These are phyloP conservation scores for Irena cyanogastra DNA, from an alignment of 2,113 vertebrate species.

Conservation along the genomic window DNA sequence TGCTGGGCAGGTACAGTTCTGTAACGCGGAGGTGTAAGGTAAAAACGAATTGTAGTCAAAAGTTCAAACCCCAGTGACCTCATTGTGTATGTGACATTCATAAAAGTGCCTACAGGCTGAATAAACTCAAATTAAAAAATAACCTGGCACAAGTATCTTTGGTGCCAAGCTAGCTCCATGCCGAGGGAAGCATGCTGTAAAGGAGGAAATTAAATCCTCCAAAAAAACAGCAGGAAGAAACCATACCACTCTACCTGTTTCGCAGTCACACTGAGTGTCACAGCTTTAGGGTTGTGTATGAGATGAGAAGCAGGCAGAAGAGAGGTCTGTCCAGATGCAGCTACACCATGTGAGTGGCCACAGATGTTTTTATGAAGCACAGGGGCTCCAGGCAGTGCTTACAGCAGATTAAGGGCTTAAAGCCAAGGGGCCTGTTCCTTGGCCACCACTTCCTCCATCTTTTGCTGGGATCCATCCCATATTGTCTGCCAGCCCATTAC, in stretches of 20 bases:
- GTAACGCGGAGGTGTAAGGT: fast-evolving
- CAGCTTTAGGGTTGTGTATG: background rate
- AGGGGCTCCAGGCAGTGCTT: background rate
- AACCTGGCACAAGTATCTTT: background rate
- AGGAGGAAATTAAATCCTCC: background rate
- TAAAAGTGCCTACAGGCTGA: background rate
- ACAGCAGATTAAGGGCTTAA: background rate
- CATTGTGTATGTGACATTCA: background rate
- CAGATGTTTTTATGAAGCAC: background rate
- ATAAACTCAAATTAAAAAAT: background rate
- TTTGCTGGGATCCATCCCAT: background rate
- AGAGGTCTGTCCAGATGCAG: background rate
- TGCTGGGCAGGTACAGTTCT: background rate
- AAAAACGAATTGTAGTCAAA: background rate
- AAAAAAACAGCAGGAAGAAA: background rate
- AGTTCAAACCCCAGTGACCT: constrained; percentile 26
- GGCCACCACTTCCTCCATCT: background rate
- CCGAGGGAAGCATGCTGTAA: background rate
- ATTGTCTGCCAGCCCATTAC: fast-evolving
- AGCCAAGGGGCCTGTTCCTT: background rate
- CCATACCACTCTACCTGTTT: background rate
- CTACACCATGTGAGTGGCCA: background rate
- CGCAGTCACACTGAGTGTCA: background rate
- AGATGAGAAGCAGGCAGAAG: background rate
- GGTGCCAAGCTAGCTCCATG: background rate